Base-by-base conservation (phyloP, 2,888 invertebrate genomes). In the Thereva nobilitata region DNA sequence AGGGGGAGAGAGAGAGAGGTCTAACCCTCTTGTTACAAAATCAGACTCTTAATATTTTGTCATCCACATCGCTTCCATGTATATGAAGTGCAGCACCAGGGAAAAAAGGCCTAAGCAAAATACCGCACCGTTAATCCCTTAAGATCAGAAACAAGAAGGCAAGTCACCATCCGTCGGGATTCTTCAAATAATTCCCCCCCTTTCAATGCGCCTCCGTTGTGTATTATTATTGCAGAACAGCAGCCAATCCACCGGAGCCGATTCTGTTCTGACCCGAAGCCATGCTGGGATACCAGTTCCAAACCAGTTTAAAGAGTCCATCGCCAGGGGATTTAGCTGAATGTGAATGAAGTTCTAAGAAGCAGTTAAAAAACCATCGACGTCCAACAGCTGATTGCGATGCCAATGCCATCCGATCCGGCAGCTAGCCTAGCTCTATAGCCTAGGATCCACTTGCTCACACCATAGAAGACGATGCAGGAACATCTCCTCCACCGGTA, bases 261-360 rank as follows among this genome's bases (percentile, higher is more conserved):
- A 23, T 23, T 23, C 23, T 23, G 23, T 23, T 23, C 23, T 23
- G 23, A 23, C 23, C 23, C 23, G 23, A 23, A 23, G 23, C 23
- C 23, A 23, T 23, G 23, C 23, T 23, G 23, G 23, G 23, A 23
- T 23, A 23, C 23, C 23, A 23, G 23, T 23, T 23, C 23, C n/a
- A 44, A 44, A 44, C 44, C 44, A 44, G 44, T 44, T 44, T 44
- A n/a, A 8, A 44, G 6, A 7, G 9, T 42, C 42, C 7, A 8
- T 42, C 42, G 7, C 9, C 42, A 8, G 7, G 7, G 42, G 7
- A 7, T 42, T 49, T 34, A 10, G 10, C 10, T 49, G 63, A 63
- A 67, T 67, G 63, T 67, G 67, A 67, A 67, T 67, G 67, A 67
- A 63, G 41, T 67, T 67, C 67, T 63, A 1, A 67, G 67, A 63